Evolutionary conservation across 2,888 invertebrate genomes (phyloP), one percentile per base, ranked within the genome.

Genomic region (Euphydryas editha): DNA sequence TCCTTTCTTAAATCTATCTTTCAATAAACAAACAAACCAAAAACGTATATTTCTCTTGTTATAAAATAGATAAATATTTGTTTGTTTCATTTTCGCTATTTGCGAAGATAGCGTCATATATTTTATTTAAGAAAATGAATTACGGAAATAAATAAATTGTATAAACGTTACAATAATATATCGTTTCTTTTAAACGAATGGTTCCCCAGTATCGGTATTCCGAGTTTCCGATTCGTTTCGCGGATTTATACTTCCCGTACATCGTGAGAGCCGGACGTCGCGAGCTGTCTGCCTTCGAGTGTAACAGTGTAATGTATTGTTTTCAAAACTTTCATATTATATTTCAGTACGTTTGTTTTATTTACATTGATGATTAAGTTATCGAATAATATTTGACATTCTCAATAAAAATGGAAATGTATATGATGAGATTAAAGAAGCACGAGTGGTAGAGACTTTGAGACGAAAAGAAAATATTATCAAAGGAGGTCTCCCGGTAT

Each of bases 191-290:
- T 13, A 59, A 64, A 64, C 59, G 59, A 59, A 64, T 59, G 64
- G 59, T 54, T 59, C 51, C 6, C 54, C 21, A 59, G 51, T 44
- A 64, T 64, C 64, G 64, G 46, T 54, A 59, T 59, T 59, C 64
- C 54, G 64, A 59, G 36, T 62, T 67, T 67, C 67, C 67, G 67
- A 59, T 63, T 58, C 58, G 67, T 63, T 67, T 67, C 59, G 64
- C 21, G 64, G 64, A 69, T 70, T 70, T 70, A 70, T 70, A 67
- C 61, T 57, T 67, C 62, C 59, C 65, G 68, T 51, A 24, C 15
- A 51, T 51, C 49, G 49, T 6, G 47, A 10, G 6, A 15, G 21
- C 3, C 24, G 46, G 17, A 30, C 8, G 30, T 7, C 30, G 5
- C 4, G 30, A 30, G 30, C n/a, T n/a, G n/a, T 30, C 4, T 4